Percentiles rank a stretch among this genome's conserved stretches.
Conservation (phyloP, 1,140 invertebrate genomes). For the Eumeta japonica region DNA sequence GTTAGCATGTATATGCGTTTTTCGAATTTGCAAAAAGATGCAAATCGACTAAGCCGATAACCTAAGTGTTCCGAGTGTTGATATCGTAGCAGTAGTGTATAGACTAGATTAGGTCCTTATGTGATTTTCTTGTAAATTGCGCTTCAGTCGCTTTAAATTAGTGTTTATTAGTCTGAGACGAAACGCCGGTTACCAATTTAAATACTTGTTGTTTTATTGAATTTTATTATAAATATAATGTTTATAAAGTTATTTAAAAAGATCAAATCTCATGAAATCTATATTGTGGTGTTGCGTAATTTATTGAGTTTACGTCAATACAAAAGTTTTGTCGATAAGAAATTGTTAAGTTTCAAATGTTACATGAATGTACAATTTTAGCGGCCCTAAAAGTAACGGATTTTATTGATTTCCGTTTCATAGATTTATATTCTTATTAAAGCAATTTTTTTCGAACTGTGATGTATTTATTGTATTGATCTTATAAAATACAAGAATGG, state of each 20-base stretch:
- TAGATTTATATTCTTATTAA: background rate
- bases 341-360: slow-evolving; percentile 50
- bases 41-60: background rate
- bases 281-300: slow-evolving; percentile 41
- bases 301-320: slow-evolving; percentile 31
- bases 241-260: slow-evolving; percentile 48
- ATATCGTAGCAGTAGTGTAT: background rate
- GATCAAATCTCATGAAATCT: slow-evolving; percentile 35
- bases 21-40: slow-evolving; percentile 32
- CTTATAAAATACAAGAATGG: background rate
- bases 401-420: background rate
- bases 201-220: slow-evolving; percentile 55
- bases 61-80: background rate
- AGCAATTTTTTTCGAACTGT: background rate
- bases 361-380: slow-evolving; percentile 21
- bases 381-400: background rate
- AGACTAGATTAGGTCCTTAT: background rate
- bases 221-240: slow-evolving; percentile 50
- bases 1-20: slow-evolving; percentile 12
- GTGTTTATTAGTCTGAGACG: slow-evolving; percentile 54
- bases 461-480: slow-evolving; percentile 1
- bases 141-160: slow-evolving; percentile 49
- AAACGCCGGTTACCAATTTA: slow-evolving; percentile 58
- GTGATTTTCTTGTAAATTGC: slow-evolving; percentile 40
- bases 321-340: slow-evolving; percentile 15